Evolutionary conservation across 92 coral and sea anemone genomes (phyloP).

Genomic region (Palythoa heliodiscus): DNA sequence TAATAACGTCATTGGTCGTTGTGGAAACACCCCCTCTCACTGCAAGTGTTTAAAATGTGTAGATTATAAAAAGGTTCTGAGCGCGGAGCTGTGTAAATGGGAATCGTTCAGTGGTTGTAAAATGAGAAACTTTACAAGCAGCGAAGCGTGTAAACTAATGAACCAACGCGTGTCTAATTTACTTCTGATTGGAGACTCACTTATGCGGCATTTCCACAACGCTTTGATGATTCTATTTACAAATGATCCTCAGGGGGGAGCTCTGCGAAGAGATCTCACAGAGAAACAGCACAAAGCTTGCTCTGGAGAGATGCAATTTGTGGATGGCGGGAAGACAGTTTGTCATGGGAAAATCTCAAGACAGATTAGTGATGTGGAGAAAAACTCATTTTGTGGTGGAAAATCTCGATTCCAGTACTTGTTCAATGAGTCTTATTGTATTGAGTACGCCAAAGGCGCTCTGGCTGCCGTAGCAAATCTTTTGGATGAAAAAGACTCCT

Average conservation of each 20-base stretch:
- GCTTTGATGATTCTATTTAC: constrained; percentile 70
- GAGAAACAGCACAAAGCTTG: constrained; percentile 39
- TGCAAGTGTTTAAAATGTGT: constrained; percentile 64
- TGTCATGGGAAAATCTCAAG: constrained; percentile 50
- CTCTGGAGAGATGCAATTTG: constrained; percentile 79
- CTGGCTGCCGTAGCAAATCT: constrained; percentile 50
- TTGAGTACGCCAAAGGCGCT: constrained; percentile 37
- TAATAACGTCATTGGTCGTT: constrained; percentile 55
- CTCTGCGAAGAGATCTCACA: constrained; percentile 26
- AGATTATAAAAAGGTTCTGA: constrained; percentile 54
- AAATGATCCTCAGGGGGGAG: constrained; percentile 52
- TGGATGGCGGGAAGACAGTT: constrained; percentile 63
- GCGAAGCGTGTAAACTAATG: constrained; percentile 64
- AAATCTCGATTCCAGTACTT: constrained; percentile 39
- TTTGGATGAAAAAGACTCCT: constrained; percentile 48
- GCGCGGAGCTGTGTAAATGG: constrained; percentile 67
- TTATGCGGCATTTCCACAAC: constrained; percentile 65
- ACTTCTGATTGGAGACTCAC: constrained; percentile 71
- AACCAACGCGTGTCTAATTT: constrained; percentile 50
- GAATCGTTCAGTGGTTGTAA: constrained; percentile 49
- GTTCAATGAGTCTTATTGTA: constrained; percentile 56
- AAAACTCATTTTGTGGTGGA: constrained; percentile 56
- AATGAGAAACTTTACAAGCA: constrained; percentile 60
- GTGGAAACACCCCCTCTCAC: constrained; percentile 53
- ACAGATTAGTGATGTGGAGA: constrained; percentile 21